Percentiles rank a stretch among this genome's conserved stretches.
Evolutionary conservation across 1,140 invertebrate genomes (phyloP).

Genomic region (Branchinecta lynchi): DNA sequence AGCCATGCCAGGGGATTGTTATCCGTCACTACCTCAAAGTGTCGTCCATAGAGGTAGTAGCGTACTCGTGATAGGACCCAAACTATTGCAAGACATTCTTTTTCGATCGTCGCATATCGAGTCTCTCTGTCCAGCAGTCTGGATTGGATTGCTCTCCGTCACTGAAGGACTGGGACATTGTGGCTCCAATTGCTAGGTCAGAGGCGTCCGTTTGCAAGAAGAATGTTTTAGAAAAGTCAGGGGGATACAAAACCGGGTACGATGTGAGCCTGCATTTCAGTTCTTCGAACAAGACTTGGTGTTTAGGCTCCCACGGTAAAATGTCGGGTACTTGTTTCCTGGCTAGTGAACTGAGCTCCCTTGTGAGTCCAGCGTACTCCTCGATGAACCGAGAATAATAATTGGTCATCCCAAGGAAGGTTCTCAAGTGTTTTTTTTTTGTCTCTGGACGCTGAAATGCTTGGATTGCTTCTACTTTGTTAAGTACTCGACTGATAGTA

Average conservation of each 20-base stretch:
- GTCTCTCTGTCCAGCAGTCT: constrained; percentile 16
- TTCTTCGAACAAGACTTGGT: constrained; percentile 10
- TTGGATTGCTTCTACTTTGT: constrained; percentile 6
- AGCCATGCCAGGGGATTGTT: constrained; percentile 12
- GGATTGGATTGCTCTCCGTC: not conserved
- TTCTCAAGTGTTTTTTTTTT: not conserved
- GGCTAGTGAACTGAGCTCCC: not conserved
- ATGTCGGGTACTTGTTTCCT: constrained; percentile 2
- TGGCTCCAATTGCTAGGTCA: constrained; percentile 29
- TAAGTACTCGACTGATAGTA: not conserved
- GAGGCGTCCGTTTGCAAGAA: constrained; percentile 28
- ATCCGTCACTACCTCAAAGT: constrained; percentile 25
- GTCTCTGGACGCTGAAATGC: not conserved
- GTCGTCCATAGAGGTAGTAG: constrained; percentile 24
- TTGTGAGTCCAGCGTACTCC: constrained; percentile 1
- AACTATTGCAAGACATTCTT: constrained; percentile 27
- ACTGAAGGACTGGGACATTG: constrained; percentile 25
- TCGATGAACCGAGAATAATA: constrained; percentile 1
- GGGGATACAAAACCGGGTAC: constrained; percentile 26
- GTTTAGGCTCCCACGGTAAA: constrained; percentile 6
- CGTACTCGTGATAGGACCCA: constrained; percentile 27
- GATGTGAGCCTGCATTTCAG: constrained; percentile 21
- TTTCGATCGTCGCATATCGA: constrained; percentile 27
- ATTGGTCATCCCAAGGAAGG: constrained; percentile 6
- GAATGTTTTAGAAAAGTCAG: constrained; percentile 25